Base-by-base conservation (phyloP, 2,113 vertebrate species). In the Urocitellus parryii region DNA sequence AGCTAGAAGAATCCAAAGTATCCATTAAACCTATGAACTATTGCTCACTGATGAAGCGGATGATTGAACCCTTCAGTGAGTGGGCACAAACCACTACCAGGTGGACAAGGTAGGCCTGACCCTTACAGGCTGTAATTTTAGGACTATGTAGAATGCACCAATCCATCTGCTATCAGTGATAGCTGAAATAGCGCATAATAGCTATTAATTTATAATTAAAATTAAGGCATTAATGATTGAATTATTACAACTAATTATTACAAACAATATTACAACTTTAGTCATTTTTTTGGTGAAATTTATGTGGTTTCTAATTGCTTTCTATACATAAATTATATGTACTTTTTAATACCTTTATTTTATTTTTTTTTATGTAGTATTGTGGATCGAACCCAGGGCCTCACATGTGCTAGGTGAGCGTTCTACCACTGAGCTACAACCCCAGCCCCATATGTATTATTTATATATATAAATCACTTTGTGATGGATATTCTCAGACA, bases 201-300 rank as follows among this genome's bases (percentile, higher is more conserved):
- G 13, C 8, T 72, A 20, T 88, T 78, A 95, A 77, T 63, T 72
- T 29, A 87, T 39, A 68, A 86, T 74, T 72, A 58, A 58, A 58
- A 58, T 58, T 58, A 53, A 53, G 4, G 51, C 51, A 16, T 53
- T 90, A 90, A 90, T 84, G 37, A n/a, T 29, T 88, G 48, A 94
- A 37, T 92, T 96, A 76, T 45, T 45, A 45, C 45, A 45, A 45
- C 45, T 45, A 45, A 45, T 45, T 45, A 45, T 45, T 45, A 45
- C 7, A 8, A 45, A 8, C 42, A 45, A 45, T 45, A 7, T 45
- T 45, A 45, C 42, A 45, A 45, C 51, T 78, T 83, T 95, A 90
- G 72, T 5, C 7, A 80, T 51, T 91, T 95, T 91, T 95, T 82
- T 51, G 9, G 8, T 83, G 86, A 91, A 94, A 91, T 81, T 68